phyloP scores from a whole-genome alignment of 2,797 vertebrate species.

The Chloroceryle inda region DNA sequence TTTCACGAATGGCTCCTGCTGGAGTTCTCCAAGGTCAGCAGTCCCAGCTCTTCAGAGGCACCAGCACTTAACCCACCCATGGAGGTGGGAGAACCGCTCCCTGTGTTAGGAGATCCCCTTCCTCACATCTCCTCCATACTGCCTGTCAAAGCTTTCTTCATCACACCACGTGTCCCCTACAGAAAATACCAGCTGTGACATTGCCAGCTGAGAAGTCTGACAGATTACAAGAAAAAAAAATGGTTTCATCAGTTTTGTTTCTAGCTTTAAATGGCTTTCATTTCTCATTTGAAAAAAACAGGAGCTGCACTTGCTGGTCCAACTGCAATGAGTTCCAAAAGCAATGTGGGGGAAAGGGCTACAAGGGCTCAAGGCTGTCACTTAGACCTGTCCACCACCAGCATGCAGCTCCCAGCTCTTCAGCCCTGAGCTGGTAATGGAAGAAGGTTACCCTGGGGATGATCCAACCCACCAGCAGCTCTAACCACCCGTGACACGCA shows the following conservation, averaged over 20 bases:
- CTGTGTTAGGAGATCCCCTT: neutral
- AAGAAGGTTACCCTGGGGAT: no score
- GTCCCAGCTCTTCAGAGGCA: neutral
- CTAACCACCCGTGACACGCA: rapidly evolving
- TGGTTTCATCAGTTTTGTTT: neutral
- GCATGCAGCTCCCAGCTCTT: neutral
- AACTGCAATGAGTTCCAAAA: neutral
- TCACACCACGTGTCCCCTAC: no score
- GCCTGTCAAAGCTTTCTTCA: neutral
- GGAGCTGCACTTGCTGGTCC: neutral
- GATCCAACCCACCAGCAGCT: neutral
- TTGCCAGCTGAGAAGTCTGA: no score
- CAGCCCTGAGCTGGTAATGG: neutral
- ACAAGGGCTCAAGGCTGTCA: rapidly evolving
- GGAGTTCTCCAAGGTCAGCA: neutral
- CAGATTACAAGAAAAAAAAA: neutral
- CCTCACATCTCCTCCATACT: no score
- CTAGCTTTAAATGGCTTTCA: neutral
- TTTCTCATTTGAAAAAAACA: neutral
- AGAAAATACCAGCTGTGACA: neutral
- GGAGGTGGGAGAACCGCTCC: neutral
- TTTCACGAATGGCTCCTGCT: neutral
- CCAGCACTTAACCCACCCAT: no score
- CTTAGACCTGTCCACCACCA: neutral
- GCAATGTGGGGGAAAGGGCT: rapidly evolving